phyloP scores from a whole-genome alignment of 2,113 vertebrate species.

The Dendrocopos noguchii region DNA sequence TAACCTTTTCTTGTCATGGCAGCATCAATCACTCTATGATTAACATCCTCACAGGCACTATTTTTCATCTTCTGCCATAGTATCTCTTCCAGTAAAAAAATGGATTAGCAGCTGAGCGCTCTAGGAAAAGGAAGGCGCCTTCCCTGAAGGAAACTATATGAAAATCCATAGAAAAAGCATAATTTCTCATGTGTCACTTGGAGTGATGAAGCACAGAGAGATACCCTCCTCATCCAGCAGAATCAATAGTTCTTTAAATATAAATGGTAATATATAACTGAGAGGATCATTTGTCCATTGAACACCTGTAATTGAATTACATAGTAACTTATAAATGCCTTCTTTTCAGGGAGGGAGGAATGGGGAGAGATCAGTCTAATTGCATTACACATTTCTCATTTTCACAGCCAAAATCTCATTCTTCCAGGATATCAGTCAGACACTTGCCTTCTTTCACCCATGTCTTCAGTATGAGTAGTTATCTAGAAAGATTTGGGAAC shows the following conservation, averaged over 20 bases:
- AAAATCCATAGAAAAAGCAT: background rate
- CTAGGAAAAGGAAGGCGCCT: background rate
- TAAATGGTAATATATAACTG: background rate
- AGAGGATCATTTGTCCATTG: background rate
- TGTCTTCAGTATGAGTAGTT: background rate
- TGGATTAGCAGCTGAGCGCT: background rate
- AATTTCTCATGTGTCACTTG: constrained; percentile 26
- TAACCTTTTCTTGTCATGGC: background rate
- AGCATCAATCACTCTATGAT: constrained; percentile 12
- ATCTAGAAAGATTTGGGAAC: background rate
- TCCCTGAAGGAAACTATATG: background rate
- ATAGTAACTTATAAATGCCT: background rate
- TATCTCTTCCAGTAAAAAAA: background rate
- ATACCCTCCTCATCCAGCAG: background rate
- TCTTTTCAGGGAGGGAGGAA: background rate
- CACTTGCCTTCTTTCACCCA: background rate
- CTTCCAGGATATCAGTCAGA: background rate
- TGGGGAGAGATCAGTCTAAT: background rate
- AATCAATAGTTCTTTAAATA: constrained; percentile 6
- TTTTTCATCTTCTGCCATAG: background rate
- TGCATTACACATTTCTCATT: background rate
- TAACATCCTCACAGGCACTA: background rate
- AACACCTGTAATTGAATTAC: constrained; percentile 8
- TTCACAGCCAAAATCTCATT: constrained; percentile 9
- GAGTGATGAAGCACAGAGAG: background rate